Percentiles rank a stretch among this genome's conserved stretches.
Evolutionary conservation across 2,797 vertebrate genomes (phyloP).

Genomic region (Phrynocephalus forsythii): DNA sequence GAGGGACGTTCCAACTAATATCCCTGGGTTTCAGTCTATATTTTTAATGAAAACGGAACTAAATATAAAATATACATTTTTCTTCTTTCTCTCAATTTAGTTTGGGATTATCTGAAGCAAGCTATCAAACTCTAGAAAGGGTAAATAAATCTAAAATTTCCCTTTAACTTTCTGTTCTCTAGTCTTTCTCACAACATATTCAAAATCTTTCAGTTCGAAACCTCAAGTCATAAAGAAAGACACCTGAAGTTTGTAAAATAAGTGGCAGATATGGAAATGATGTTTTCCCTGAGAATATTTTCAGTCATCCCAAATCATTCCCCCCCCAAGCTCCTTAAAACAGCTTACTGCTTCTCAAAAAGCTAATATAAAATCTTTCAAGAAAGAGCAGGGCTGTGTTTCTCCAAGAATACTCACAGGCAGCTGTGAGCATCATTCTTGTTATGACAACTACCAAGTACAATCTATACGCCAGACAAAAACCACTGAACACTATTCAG

Average conservation of each 20-base stretch:
- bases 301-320: not conserved
- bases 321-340: not conserved
- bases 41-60: not conserved
- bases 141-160: not conserved
- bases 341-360: not conserved
- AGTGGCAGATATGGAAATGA: not conserved
- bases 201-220: not conserved
- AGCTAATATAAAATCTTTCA: not conserved
- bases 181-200: not conserved
- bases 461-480: not conserved
- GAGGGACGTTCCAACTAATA: not conserved
- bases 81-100: not conserved
- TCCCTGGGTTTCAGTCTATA: not conserved
- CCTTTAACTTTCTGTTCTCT: not conserved
- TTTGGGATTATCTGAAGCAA: not conserved
- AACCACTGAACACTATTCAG: conserved; percentile 6
- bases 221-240: not conserved
- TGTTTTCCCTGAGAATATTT: not conserved
- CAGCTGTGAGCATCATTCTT: not conserved
- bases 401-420: not conserved
- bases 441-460: not conserved
- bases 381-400: not conserved
- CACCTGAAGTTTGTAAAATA: not conserved
- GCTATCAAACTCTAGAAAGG: not conserved
- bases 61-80: not conserved